Evolutionary conservation across 2,797 vertebrate species (phyloP).

Genomic region (Anolis apletophallus): DNA sequence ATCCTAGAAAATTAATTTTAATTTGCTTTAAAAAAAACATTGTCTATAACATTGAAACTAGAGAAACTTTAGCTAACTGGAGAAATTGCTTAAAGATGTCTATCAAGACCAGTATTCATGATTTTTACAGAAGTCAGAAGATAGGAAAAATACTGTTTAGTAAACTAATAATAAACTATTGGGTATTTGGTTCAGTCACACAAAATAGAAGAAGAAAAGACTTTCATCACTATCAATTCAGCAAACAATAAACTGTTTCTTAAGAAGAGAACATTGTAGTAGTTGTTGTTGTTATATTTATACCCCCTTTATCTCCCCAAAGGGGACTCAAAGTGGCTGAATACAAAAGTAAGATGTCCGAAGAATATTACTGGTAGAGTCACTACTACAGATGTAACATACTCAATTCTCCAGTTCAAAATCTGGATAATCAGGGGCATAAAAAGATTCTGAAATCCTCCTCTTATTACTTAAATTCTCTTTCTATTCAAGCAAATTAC

Average conservation of each 20-base stretch:
- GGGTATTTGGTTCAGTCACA: background rate
- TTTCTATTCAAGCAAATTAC: background rate
- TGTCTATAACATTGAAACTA: background rate
- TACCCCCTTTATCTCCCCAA: too few relatives aligned
- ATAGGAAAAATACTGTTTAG: background rate
- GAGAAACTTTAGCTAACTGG: background rate
- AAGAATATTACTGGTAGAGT: background rate
- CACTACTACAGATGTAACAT: background rate
- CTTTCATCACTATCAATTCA: background rate
- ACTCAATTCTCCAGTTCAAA: background rate
- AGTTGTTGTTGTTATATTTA: too few relatives aligned
- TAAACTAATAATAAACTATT: constrained; percentile 1
- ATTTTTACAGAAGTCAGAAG: background rate
- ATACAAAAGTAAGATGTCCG: background rate
- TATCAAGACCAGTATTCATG: background rate
- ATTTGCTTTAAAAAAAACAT: background rate
- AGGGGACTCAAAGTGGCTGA: too few relatives aligned
- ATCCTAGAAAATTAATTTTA: constrained; percentile 67
- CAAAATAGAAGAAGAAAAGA: background rate
- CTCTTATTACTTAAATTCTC: background rate
- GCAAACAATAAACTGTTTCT: background rate
- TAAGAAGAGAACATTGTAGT: too few relatives aligned
- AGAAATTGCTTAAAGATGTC: background rate
- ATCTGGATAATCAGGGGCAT: background rate
- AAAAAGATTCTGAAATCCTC: background rate